Percentiles rank a stretch among this genome's conserved stretches.
phyloP scores from a whole-genome alignment of 1,140 invertebrate genomes.

The Galendromus occidentalis region DNA sequence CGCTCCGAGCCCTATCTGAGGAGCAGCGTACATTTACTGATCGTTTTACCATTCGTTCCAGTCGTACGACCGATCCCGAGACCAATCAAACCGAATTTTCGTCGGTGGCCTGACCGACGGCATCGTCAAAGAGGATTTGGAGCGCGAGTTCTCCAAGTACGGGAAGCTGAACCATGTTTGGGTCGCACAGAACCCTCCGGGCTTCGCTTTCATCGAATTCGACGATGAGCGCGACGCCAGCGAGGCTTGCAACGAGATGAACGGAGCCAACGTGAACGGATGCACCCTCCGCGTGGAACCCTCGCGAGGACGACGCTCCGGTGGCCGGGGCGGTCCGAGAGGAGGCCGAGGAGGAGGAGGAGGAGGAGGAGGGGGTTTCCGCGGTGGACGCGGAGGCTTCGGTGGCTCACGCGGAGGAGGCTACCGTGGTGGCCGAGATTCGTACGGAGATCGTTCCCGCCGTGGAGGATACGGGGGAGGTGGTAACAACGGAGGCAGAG shows the following conservation, averaged over 20 bases:
- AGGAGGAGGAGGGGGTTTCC: constrained; percentile 2
- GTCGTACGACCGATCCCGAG: constrained; percentile 6
- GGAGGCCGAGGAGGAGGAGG: constrained; percentile 9
- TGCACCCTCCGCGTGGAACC: constrained; percentile 21
- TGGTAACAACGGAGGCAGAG: constrained; percentile 14
- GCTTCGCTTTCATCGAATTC: constrained; percentile 41
- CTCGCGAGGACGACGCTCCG: constrained; percentile 17
- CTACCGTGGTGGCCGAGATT: constrained; percentile 13
- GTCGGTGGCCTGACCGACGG: constrained; percentile 21
- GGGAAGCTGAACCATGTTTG: constrained; percentile 37
- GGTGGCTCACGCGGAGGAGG: constrained; percentile 13
- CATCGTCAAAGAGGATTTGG: constrained; percentile 24
- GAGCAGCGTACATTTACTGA: too few species aligned
- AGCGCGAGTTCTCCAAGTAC: constrained; percentile 35
- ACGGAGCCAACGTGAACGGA: constrained; percentile 27
- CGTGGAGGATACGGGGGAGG: constrained; percentile 16
- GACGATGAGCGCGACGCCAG: constrained; percentile 38
- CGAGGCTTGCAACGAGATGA: constrained; percentile 31
- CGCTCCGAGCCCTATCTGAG: too few species aligned
- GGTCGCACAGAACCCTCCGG: constrained; percentile 38
- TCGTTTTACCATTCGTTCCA: too few species aligned
- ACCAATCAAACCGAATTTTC: constrained; percentile 18
- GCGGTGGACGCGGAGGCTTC: constrained; percentile 12
- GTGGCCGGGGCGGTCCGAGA: constrained; percentile 16
- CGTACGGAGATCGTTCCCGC: not conserved